Evolutionary conservation across 2,888 invertebrate species (phyloP), one percentile per base, ranked within the genome.

Genomic region (Scaptomyza parva): DNA sequence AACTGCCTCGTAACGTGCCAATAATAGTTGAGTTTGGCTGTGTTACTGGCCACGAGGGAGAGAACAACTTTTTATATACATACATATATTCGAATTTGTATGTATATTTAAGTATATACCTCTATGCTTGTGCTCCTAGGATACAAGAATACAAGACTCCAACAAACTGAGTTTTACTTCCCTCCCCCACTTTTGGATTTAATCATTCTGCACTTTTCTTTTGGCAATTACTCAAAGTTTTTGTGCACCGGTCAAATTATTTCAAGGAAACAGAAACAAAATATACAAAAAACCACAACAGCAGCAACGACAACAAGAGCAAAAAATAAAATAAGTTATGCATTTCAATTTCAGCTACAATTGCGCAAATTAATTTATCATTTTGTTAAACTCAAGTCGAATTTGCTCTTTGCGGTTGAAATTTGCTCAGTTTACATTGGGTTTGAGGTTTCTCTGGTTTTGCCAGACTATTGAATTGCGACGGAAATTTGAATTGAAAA

Each of bases 191-290:
- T 33, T 58, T 28, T 22, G 14, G 45, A 26, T 40, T 55, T 59
- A 60, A 59, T 60, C 45, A 33, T 52, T 61, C 44, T 41, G 26
- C 41, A 51, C 40, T 62, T 68, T 55, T 66, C 61, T 67, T 75
- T 73, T 64, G 57, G 70, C 88, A 80, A 85, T 85, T 85, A 87
- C 86, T 85, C 88, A 85, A 79, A 65, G 73, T 79, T 77, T 79
- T 82, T 76, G 50, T 69, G 53, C 54, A 58, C 41, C 44, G 62
- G 30, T 68, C 66, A 76, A 85, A 85, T 65, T 67, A 79, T 65
- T 71, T 62, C 44, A 41, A 62, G 55, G 43, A 41, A 70, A 53
- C 45, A 53, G 39, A 52, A 55, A 48, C n/a, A 18, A 45, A 63
- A 26, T 26, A n/a, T 8, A 17, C 6, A 57, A n/a, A n/a, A n/a